Percentiles rank a stretch among this genome's conserved stretches.
Conservation (phyloP, 1,140 invertebrate genomes). For the Brachionus rubens region DNA sequence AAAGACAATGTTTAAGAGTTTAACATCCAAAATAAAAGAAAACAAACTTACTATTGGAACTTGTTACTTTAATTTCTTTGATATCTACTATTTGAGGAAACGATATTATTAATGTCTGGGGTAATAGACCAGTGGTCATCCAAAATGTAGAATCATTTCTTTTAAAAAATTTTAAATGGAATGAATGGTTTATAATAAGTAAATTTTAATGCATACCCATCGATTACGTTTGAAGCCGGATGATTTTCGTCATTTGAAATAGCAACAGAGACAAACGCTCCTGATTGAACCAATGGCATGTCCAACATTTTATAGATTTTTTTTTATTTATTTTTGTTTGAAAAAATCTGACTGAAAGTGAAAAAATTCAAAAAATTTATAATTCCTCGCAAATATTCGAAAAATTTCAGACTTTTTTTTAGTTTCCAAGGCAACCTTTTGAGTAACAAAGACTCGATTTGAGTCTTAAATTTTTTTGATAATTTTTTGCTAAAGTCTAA, state of each 20-base stretch:
- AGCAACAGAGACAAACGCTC: constrained; percentile 20
- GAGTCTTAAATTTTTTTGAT: too few species aligned
- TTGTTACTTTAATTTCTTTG: neutral
- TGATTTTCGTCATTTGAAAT: constrained; percentile 37
- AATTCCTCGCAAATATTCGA: too few species aligned
- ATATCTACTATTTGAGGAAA: constrained; percentile 13
- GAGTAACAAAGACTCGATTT: too few species aligned
- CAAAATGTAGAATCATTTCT: constrained; percentile 4
- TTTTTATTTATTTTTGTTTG: too few species aligned
- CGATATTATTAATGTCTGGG: constrained; percentile 12
- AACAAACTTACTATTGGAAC: neutral
- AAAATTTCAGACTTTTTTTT: too few species aligned
- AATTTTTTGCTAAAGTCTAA: too few species aligned
- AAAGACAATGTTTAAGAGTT: neutral
- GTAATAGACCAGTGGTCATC: constrained; percentile 20
- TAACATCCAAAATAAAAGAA: neutral
- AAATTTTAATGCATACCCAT: neutral
- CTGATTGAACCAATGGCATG: neutral
- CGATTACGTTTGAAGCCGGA: constrained; percentile 22
- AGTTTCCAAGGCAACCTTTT: too few species aligned
- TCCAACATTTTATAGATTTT: neutral
- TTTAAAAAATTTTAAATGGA: too few species aligned
- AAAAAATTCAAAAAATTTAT: too few species aligned
- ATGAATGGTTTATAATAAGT: too few species aligned
- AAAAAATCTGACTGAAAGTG: too few species aligned